These are phyloP conservation scores for Dryas iulia DNA, from an alignment of 1,140 invertebrate genomes.

Conservation along the genomic window DNA sequence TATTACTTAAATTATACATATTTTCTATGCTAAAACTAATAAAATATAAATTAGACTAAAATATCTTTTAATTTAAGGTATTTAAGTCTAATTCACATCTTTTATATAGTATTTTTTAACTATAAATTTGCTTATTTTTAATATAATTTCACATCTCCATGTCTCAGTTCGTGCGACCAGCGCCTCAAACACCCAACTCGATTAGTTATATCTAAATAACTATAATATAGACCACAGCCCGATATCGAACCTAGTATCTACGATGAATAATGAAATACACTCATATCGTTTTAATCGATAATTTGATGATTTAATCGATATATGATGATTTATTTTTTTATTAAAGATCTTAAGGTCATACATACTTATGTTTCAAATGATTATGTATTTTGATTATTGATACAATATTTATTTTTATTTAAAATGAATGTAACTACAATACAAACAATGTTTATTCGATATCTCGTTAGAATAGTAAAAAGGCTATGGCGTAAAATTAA, in stretches of 20 bases:
- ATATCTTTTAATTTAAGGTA: neutral
- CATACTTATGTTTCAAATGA: too few species aligned
- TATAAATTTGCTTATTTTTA: slow-evolving; percentile 4
- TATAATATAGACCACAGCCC: slow-evolving; percentile 57
- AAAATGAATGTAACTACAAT: neutral
- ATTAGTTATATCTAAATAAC: slow-evolving; percentile 34
- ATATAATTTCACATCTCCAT: slow-evolving; percentile 10
- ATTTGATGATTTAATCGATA: neutral
- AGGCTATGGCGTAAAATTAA: neutral
- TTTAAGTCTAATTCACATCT: neutral
- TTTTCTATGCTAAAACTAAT: neutral
- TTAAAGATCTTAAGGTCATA: too few species aligned
- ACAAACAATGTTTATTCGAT: neutral
- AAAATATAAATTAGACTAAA: neutral
- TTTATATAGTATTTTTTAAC: neutral
- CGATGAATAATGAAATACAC: slow-evolving; percentile 41
- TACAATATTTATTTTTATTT: neutral
- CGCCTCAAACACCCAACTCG: slow-evolving; percentile 45
- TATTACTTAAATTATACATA: neutral
- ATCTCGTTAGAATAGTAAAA: neutral
- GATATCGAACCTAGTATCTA: slow-evolving; percentile 41
- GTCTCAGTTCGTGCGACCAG: slow-evolving; percentile 51
- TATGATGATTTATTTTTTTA: neutral
- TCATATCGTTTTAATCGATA: too few species aligned
- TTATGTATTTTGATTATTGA: neutral